Evolutionary conservation across 2,797 vertebrate species (phyloP), one percentile per base, ranked within the genome.

Genomic region (Hippoglossus hippoglossus): DNA sequence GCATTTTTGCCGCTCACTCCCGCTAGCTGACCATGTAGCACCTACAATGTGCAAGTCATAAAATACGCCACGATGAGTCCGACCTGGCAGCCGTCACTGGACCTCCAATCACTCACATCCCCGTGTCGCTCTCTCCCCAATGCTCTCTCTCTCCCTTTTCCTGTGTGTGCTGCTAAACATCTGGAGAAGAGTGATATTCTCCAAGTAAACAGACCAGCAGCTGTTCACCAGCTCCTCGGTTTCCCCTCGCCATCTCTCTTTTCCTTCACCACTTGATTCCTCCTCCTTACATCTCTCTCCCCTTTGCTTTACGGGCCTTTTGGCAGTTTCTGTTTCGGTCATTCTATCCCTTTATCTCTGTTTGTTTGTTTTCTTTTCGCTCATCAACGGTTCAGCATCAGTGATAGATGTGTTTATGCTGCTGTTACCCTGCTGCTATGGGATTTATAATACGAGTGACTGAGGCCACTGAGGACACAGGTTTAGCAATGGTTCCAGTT

Each of bases 161-260:
- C 86, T 87, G 83, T 84, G 77, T 82, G 79, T 75, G 75, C 73
- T 81, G 80, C 85, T 84, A 71, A 90, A 92, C 92, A 93, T 94
- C 93, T 94, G 93, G 91, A 92, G 91, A 93, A 92, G 75, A 92
- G 88, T 15, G 60, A 87, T 86, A 78, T 90, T 61, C 84, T 82
- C 28, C 21, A 65, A 82, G 88, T 93, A 92, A 94, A 93, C 91
- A 94, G 87, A 88, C 70, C 82, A 89, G 84, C 93, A 93, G 90
- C 91, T 94, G 93, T 91, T 82, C 82, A 75, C 89, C 84, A 85
- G 79, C 88, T 85, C 80, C 74, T 73, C 83, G 84, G 63, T 54
- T 61, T 67, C 68, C 69, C 46, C 36, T 73, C 49, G 31, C 83
- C 82, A 75, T 84, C 82, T 63, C 68, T 70, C 62, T 72, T 74